A percentile compares a stretch with the other conserved stretches of the same genome.
phyloP scores from a whole-genome alignment of 92 coral and sea anemone species.

The Muricea muricata region DNA sequence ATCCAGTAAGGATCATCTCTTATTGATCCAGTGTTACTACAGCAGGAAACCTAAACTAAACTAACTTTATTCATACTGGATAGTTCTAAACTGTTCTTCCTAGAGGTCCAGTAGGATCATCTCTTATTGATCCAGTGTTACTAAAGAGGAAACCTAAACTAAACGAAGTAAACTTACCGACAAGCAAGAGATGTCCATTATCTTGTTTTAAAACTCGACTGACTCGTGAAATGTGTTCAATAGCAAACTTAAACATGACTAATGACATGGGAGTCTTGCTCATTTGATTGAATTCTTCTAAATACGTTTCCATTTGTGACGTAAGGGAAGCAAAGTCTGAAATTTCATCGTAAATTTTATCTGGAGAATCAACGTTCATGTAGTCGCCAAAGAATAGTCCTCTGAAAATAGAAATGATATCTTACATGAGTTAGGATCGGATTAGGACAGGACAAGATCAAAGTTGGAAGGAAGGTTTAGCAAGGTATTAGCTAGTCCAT shows the following conservation, averaged over 20 bases:
- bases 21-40: neutral
- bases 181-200: conserved; percentile 95
- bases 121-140: neutral
- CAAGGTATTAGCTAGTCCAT: too few species aligned
- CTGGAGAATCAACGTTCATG: conserved; percentile 89
- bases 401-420: conserved; percentile 67
- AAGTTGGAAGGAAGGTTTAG: too few species aligned
- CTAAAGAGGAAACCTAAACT: too few species aligned
- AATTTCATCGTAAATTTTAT: conserved; percentile 90
- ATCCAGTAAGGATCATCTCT: neutral
- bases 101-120: neutral
- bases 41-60: neutral
- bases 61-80: neutral
- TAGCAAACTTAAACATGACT: conserved; percentile 99
- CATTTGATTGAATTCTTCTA: conserved; percentile 98
- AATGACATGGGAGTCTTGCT: conserved; percentile 99
- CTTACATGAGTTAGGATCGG: neutral
- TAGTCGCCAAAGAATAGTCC: conserved; percentile 97
- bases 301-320: conserved; percentile 88
- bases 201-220: conserved; percentile 96
- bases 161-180: conserved; percentile 64
- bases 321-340: conserved; percentile 79
- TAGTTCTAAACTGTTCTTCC: neutral
- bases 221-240: conserved; percentile 97
- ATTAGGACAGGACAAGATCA: too few species aligned